Evolutionary conservation across 2,888 invertebrate genomes (phyloP).

Genomic region (Volucella zonaria): DNA sequence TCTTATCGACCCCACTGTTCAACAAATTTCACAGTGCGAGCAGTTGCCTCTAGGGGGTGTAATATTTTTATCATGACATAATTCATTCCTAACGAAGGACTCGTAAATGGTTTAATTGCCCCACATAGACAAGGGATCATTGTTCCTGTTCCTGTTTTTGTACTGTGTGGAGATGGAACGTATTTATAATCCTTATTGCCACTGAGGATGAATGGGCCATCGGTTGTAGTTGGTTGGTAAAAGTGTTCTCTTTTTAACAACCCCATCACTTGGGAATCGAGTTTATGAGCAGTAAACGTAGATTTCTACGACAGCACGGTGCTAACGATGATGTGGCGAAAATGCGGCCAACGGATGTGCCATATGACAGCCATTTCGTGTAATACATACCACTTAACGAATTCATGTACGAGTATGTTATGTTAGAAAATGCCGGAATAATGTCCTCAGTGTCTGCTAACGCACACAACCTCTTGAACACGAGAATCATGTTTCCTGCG

Average conservation of each 20-base stretch:
- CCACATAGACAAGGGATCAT: constrained; percentile 43
- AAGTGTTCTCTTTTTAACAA: background rate
- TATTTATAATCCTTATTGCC: background rate
- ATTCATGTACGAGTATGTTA: constrained; percentile 15
- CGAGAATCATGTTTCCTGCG: constrained; percentile 14
- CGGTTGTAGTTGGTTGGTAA: too few relatives aligned
- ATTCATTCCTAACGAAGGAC: constrained; percentile 21
- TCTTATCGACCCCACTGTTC: background rate
- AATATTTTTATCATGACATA: constrained; percentile 28
- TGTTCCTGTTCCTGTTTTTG: background rate
- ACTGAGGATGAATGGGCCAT: background rate
- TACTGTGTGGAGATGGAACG: background rate
- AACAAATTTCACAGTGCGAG: background rate
- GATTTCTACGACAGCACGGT: constrained; percentile 17
- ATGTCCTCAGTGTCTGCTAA: constrained; percentile 39
- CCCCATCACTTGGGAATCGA: background rate
- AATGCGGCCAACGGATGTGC: constrained; percentile 45
- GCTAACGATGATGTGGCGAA: constrained; percentile 48
- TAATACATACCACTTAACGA: constrained; percentile 35
- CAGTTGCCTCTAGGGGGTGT: background rate
- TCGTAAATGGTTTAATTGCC: constrained; percentile 45
- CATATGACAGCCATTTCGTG: constrained; percentile 54
- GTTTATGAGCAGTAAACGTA: constrained; percentile 49
- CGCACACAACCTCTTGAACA: constrained; percentile 38
- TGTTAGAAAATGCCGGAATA: background rate